Base-by-base conservation (phyloP, 2,797 vertebrate genomes). In the Myiotriccus ornatus region DNA sequence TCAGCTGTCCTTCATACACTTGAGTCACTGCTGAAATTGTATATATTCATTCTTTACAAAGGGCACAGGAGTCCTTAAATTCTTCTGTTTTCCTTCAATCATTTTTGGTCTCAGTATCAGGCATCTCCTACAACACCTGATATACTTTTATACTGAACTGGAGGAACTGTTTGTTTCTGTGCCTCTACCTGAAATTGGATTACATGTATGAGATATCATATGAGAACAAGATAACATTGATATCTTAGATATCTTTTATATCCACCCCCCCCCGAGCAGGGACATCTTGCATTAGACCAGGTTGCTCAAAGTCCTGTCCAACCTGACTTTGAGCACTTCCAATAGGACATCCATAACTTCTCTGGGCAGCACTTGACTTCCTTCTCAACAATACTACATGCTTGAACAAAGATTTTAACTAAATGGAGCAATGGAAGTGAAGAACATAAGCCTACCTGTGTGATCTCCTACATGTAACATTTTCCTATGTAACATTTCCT, bases 391-490 rank as follows among this genome's bases (percentile, higher is more conserved):
- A 55, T 34, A 24, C 19, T 30, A 2, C 8, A 24, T 1, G 1
- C 3, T 25, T 68, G 25, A 63, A 14, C 41, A 60, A 75, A 63
- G 16, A 43, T 60, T 89, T 56, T 57, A 69, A 59, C 32, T 22
- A 34, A 79, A 62, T 18, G 62, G 57, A 49, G n/a, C 56, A 85
- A 57, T 32, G 20, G 5, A n/a, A 27, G 46, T 32, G 13, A 90
- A 70, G n/a, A 86, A 20, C 0, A 2, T 49, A 17, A 68, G 12
- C 23, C 34, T 22, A 62, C 14, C 19, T 69, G 2, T 64, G n/a
- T 0, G 1, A 25, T 60, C 55, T 35, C 28, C 12, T 46, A 1
- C 1, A 1, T 16, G 20, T n/a, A 24, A 47, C 23, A 47, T 47
- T 14, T 47, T 47, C 46, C 46, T 24, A 24, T 14, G 23, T 47